Evolutionary conservation across 2,113 vertebrate genomes (phyloP), one percentile per base, ranked within the genome.

Genomic region (Siniperca knerii): DNA sequence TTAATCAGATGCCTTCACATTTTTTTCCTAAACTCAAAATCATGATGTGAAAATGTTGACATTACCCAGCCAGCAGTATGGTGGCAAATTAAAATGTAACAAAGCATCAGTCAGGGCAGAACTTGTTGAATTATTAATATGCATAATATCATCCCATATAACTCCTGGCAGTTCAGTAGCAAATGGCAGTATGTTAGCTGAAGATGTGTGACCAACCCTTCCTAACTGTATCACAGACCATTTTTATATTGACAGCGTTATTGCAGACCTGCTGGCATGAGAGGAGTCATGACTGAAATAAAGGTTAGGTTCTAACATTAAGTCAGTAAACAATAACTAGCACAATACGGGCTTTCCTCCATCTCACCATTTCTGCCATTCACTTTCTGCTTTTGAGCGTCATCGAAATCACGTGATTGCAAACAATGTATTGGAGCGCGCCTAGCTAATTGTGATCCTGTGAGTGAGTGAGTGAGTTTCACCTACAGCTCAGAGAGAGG

Each of bases 91-190:
- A 40, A 42, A 23, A 69, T 12, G 4, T 11, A 16, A 37, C n/a
- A 33, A 52, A 64, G 33, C 35, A 33, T 80, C 46, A 71, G 16
- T 44, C 46, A 64, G 55, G 5, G 67, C 33, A 61, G 25, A 37
- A 62, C 8, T 40, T 79, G 20, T 70, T 82, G 2, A 75, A 75
- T 75, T 60, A 66, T 82, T 68, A 16, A 81, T 52, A 55, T 33
- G 65, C n/a, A 42, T 62, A 37, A 46, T 25, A 58, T 66, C n/a
- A 44, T 72, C 60, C 29, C 25, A 58, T 75, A 21, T n/a, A 48
- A 46, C 35, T 25, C 20, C 40, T 61, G 44, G n/a, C 35, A 64
- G 8, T 68, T 33, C 35, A 29, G n/a, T 23, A 23, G 35, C 72
- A 62, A 82, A 44, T 54, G 42, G 20, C 16, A 40, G 42, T 16